These are phyloP conservation scores for Escarpia spicata DNA, from an alignment of 2,888 invertebrate species.

Conservation along the genomic window DNA sequence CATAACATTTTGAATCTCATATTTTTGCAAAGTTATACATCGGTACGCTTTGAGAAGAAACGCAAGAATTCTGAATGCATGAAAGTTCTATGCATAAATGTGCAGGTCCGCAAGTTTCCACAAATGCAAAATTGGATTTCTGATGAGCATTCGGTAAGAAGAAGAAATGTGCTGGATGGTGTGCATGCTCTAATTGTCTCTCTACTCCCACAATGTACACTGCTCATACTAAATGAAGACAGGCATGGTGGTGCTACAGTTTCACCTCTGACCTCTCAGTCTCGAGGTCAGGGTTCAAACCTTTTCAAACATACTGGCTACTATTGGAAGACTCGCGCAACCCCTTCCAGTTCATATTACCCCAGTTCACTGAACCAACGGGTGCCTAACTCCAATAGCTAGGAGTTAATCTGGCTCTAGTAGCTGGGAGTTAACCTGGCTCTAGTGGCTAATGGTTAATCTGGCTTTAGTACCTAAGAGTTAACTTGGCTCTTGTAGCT, in stretches of 20 bases:
- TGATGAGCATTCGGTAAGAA: constrained; percentile 40
- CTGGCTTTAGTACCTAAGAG: no score
- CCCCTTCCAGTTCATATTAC: background rate
- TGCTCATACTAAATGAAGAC: background rate
- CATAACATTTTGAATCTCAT: background rate
- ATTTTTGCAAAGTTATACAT: background rate
- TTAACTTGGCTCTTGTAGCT: no score
- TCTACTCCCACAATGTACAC: background rate
- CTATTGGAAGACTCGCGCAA: background rate
- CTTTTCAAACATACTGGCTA: background rate
- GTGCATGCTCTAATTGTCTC: background rate
- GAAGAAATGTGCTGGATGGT: background rate
- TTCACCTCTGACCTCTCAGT: background rate
- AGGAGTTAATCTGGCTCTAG: background rate
- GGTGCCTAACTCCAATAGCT: background rate
- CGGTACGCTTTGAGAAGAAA: background rate
- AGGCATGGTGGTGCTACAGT: no score
- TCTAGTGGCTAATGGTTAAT: no score
- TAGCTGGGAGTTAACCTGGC: no score
- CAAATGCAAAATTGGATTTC: constrained; percentile 41
- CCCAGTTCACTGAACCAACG: background rate
- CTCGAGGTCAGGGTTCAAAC: background rate
- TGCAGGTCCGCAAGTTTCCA: constrained; percentile 40
- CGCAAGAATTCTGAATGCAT: background rate
- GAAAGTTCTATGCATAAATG: background rate